Conservation (phyloP, 2,797 vertebrate genomes). For the Danio choprae region DNA sequence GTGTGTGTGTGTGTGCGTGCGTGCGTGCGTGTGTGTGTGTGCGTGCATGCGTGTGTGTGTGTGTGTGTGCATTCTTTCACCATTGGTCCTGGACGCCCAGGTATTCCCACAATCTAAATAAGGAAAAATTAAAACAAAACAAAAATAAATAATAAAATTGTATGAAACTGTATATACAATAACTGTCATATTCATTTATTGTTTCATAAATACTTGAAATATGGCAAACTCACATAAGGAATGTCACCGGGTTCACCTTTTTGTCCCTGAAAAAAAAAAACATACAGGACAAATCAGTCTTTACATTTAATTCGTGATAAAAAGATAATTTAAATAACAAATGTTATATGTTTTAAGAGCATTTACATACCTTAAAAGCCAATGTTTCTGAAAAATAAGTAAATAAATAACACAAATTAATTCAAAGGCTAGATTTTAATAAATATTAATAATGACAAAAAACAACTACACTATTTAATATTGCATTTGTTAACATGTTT, state of each 20-base stretch:
- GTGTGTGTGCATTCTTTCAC: conserved; percentile 72
- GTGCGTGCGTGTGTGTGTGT: neutral
- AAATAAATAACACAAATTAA: neutral
- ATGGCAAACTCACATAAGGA: conserved; percentile 85
- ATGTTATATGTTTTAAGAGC: neutral
- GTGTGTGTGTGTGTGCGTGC: neutral
- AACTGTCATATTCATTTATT: neutral
- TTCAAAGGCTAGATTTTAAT: neutral
- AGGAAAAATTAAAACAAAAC: rapidly evolving
- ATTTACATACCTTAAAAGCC: conserved; percentile 85
- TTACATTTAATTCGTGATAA: neutral
- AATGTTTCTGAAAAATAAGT: conserved; percentile 73
- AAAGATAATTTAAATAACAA: neutral
- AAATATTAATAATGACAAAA: neutral
- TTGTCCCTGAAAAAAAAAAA: conserved; percentile 81
- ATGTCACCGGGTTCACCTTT: conserved; percentile 96
- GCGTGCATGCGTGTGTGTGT: neutral
- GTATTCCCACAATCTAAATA: conserved; percentile 86
- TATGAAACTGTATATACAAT: neutral
- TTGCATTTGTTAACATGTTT: too few species aligned
- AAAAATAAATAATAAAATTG: neutral
- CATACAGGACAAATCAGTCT: neutral
- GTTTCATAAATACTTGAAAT: neutral
- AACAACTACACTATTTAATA: too few species aligned
- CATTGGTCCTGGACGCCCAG: conserved; percentile 82